These are phyloP conservation scores for Alcedo atthis DNA, from an alignment of 2,797 vertebrate genomes.

Conservation along the genomic window DNA sequence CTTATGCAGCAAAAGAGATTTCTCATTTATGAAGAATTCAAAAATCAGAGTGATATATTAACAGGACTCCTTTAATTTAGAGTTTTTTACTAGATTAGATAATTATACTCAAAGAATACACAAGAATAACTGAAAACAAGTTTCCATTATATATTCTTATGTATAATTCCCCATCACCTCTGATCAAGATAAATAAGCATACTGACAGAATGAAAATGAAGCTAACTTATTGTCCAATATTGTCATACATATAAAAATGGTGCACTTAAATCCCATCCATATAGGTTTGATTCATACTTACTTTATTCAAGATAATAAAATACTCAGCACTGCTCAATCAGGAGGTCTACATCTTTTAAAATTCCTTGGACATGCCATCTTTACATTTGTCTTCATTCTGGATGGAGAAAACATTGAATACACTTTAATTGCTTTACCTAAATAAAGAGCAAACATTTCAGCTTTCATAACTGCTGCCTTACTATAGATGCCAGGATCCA, in stretches of 20 bases:
- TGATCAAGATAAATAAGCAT: not conserved
- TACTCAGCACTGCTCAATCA: constrained; percentile 72
- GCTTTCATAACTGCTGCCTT: not conserved
- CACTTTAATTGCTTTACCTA: not conserved
- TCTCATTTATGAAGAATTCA: not conserved
- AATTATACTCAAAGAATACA: not conserved
- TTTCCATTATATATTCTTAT: not conserved
- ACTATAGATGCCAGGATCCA: not conserved
- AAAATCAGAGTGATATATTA: not conserved
- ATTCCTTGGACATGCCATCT: constrained; percentile 83
- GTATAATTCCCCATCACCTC: not conserved
- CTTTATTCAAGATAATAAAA: constrained; percentile 66
- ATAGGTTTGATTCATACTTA: constrained; percentile 70
- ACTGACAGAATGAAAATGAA: not conserved
- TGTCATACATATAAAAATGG: not conserved
- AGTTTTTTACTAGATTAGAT: not conserved
- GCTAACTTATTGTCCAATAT: not conserved
- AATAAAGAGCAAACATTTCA: not conserved
- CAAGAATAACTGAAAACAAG: not conserved
- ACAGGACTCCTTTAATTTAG: not conserved
- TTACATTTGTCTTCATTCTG: constrained; percentile 83
- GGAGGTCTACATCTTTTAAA: constrained; percentile 85
- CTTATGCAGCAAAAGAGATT: not conserved
- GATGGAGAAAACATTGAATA: constrained; percentile 42
- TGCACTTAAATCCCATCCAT: not conserved